A percentile compares a stretch with the other conserved stretches of the same genome.
Conservation (phyloP, 2,888 invertebrate species). For the Cremastobaeus sp. region DNA sequence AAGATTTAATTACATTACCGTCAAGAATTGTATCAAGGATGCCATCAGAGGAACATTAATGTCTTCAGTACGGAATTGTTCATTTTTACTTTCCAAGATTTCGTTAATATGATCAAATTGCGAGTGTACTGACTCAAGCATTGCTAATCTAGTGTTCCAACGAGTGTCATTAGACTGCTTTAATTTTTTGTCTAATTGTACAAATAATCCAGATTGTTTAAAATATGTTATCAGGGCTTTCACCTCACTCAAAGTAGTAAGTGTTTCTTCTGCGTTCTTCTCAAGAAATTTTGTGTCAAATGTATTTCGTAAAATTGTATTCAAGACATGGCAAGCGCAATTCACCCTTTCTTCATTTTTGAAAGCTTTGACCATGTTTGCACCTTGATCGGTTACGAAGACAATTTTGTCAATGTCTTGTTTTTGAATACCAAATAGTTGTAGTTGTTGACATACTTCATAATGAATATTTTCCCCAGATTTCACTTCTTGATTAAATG, state of each 20-base stretch:
- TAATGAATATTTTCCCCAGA: constrained; percentile 1
- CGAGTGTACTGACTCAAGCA: background rate
- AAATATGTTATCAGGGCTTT: constrained; percentile 5
- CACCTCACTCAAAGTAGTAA: background rate
- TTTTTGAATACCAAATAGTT: background rate
- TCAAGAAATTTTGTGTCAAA: background rate
- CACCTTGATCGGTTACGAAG: constrained; percentile 12
- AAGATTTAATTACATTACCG: too few relatives aligned
- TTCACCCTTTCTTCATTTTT: background rate
- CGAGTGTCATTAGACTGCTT: constrained; percentile 10
- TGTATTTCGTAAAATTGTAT: constrained; percentile 8
- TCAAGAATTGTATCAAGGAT: too few relatives aligned
- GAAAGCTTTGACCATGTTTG: constrained; percentile 23
- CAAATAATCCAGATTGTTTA: background rate
- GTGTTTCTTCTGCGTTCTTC: background rate
- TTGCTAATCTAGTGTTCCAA: constrained; percentile 8
- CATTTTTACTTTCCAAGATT: too few relatives aligned
- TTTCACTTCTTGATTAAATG: constrained; percentile 1
- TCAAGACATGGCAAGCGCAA: constrained; percentile 14
- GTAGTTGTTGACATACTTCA: background rate
- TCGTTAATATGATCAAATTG: too few relatives aligned
- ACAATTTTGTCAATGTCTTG: background rate
- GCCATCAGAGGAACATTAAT: too few relatives aligned
- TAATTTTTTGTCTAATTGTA: background rate
- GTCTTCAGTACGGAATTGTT: too few relatives aligned